Conservation (phyloP, 2,113 vertebrate genomes). For the Saimiri boliviensis region DNA sequence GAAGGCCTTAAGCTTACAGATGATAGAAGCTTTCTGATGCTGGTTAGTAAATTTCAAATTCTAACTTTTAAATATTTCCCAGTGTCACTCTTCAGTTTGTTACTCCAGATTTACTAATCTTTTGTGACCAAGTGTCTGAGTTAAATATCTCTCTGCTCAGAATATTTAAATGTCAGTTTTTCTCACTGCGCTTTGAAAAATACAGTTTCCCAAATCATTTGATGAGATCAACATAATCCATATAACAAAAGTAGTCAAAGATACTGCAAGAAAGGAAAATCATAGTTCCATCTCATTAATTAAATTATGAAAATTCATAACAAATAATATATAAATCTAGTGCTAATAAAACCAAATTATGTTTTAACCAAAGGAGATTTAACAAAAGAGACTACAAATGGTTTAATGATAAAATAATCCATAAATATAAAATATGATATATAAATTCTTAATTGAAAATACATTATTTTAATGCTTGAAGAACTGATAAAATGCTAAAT, state of each 20-base stretch:
- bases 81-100: neutral
- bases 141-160: neutral
- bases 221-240: neutral
- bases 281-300: neutral
- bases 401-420: neutral
- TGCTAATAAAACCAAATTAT: neutral
- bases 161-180: neutral
- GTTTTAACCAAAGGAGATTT: neutral
- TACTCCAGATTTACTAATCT: neutral
- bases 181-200: neutral
- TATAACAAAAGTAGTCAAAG: neutral
- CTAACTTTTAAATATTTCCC: neutral
- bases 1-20: neutral
- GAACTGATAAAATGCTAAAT: neutral
- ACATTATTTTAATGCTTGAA: neutral
- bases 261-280: neutral
- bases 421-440: neutral
- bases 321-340: neutral
- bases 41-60: neutral
- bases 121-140: neutral
- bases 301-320: neutral
- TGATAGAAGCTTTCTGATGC: neutral
- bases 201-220: neutral
- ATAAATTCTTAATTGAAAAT: neutral
- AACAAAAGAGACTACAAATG: neutral